Conservation (phyloP, 2,888 invertebrate species). For the Digitonthophagus gazella region DNA sequence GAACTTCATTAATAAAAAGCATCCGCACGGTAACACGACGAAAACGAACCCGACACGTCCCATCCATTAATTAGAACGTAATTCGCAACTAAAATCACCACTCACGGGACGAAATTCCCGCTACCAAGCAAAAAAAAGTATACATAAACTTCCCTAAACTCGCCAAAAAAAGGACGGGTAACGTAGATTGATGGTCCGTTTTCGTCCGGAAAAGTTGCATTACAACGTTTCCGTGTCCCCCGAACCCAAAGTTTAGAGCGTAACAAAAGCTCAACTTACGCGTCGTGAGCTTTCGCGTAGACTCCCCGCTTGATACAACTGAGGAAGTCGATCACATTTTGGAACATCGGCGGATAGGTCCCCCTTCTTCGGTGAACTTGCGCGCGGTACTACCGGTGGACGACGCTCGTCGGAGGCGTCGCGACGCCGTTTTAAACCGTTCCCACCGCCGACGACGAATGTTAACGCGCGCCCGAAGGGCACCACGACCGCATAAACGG, state of each 20-base stretch:
- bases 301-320: constrained; percentile 42
- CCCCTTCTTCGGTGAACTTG: constrained; percentile 37
- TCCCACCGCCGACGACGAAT: constrained; percentile 20
- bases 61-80: neutral
- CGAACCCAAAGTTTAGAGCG: too few species aligned
- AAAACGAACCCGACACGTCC: too few species aligned
- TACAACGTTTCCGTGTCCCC: too few species aligned
- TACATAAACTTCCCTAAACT: neutral
- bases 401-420: constrained; percentile 38
- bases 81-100: neutral
- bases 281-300: constrained; percentile 41
- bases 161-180: too few species aligned
- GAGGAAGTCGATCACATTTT: constrained; percentile 46
- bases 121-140: neutral
- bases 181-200: too few species aligned
- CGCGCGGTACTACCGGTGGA: constrained; percentile 44
- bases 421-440: constrained; percentile 36
- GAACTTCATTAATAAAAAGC: too few species aligned
- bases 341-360: constrained; percentile 41
- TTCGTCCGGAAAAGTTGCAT: too few species aligned
- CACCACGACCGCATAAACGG: too few species aligned
- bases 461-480: neutral
- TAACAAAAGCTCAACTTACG: constrained; percentile 38
- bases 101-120: neutral
- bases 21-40: too few species aligned